Base-by-base conservation (phyloP, 2,888 invertebrate genomes). In the Tryphoninae sp. region DNA sequence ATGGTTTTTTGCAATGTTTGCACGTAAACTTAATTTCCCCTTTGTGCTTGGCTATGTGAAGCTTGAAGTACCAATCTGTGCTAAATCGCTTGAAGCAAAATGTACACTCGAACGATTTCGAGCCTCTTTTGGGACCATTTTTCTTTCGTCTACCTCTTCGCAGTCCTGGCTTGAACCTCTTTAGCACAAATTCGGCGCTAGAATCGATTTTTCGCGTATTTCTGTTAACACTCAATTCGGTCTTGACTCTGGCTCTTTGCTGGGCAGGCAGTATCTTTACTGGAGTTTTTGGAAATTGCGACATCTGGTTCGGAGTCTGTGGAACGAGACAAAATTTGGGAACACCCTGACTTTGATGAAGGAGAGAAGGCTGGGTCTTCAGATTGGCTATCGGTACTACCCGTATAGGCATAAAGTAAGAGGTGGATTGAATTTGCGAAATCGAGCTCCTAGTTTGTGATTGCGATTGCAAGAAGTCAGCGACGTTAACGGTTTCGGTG, bases 291-390 rank as follows among this genome's bases (percentile, higher is more conserved):
- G 59, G 2, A 9, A 40, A 59, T 33, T 9, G 19, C 16, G 67
- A 11, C 1, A 19, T 33, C 19, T 69, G 67, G 49, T 8, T 49
- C 7, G 73, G 55, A 0, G 33, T 58, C 55, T 91, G 89, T 2
- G 91, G 86, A 78, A 91, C 88, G 2, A 91, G 88, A 69, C 91
- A 91, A 76, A 90, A 91, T 72, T 88, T 90, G 33, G 91, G 91
- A 72, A 91, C 85, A 19, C 90, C 91, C 67, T 91, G 90, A 2
- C 86, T 89, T 61, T 89, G 89, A 73, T 91, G 90, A 19, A 89
- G 80, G 13, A 90, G 77, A 1, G 91, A 90, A 1, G 91, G 90
- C 64, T 89, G 86, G 0, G 89, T 88, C 67, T 90, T 90, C 45
- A 91, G 84, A 62, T 89, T 89, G 2, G 89, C 88, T 69, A 91